These are phyloP conservation scores for Azorinus chamasolen DNA, from an alignment of 2,888 invertebrate species.

Conservation along the genomic window DNA sequence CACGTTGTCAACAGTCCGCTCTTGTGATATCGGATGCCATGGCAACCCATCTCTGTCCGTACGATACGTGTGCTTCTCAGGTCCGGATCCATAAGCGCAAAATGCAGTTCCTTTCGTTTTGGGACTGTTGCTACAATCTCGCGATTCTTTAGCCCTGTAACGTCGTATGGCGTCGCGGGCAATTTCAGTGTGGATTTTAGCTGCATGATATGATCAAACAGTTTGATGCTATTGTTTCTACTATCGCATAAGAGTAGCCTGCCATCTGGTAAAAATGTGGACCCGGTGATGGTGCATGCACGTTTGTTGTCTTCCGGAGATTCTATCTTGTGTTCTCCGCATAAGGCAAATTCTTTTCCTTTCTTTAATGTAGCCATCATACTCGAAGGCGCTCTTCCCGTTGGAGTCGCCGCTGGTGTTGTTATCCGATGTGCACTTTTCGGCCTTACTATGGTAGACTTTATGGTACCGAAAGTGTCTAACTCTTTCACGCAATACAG, in stretches of 20 bases:
- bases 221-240: slow-evolving; percentile 37
- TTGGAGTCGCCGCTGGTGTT: slow-evolving; percentile 19
- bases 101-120: slow-evolving; percentile 45
- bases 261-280: slow-evolving; percentile 45
- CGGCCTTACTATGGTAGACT: slow-evolving; percentile 16
- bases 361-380: slow-evolving; percentile 36
- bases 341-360: slow-evolving; percentile 27
- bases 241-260: slow-evolving; percentile 40
- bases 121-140: slow-evolving; percentile 42
- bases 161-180: slow-evolving; percentile 33
- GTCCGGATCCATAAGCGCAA: slow-evolving; percentile 42
- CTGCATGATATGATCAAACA: slow-evolving; percentile 40
- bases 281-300: slow-evolving; percentile 26
- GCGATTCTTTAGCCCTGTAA: slow-evolving; percentile 35
- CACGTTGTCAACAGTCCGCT: slow-evolving; percentile 42
- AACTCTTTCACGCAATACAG: slow-evolving; percentile 35
- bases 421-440: slow-evolving; percentile 5
- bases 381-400: slow-evolving; percentile 19
- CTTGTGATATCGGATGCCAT: slow-evolving; percentile 36
- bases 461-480: slow-evolving; percentile 39
- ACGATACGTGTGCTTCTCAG: slow-evolving; percentile 29
- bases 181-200: slow-evolving; percentile 29
- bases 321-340: slow-evolving; percentile 33
- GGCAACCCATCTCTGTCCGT: slow-evolving; percentile 34
- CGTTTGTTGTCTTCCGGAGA: slow-evolving; percentile 29